Base-by-base conservation (phyloP, 1,140 invertebrate genomes). In the Cydia amplana region DNA sequence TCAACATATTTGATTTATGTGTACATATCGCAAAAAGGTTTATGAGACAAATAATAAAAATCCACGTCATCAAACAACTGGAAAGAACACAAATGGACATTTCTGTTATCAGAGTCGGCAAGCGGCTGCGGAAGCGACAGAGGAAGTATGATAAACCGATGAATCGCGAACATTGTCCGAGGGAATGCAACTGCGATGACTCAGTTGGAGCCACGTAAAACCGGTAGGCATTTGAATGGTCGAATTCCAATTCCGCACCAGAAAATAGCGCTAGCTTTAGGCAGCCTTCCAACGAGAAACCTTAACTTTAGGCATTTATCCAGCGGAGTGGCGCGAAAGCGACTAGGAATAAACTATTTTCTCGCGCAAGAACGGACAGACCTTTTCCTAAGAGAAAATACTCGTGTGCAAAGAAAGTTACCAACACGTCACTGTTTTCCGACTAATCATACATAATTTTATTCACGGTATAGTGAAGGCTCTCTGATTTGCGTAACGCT, bases 71-170 rank as follows among this genome's bases (percentile, higher is more conserved):
- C 20, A 60, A n/a, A 18, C 2, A 23, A 60, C 55, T 0, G 55
- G 55, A 23, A 60, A 40, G 28, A 67, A 67, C 23, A 28, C 7
- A 64, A 10, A 63, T 77, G 60, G 75, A 79, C 74, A 76, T 64
- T 32, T n/a, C 78, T 70, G 80, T 84, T 90, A 90, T 91, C 89
- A 78, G 73, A 77, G 74, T 67, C 73, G 78, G 76, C 77, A 78
- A 78, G 77, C 75, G 79, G 75, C 25, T 78, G 82, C 89, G 90
- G 90, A 92, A 91, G 82, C 80, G 80, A 51, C 77, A 84, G 79
- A 88, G 90, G 90, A 92, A 89, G 83, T 78, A 63, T 83, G 89
- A 91, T 92, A 90, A 82, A 83, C 76, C 80, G 76, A 81, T 87
- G 84, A 86, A 82, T 85, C 79, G 85, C 79, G 72, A 82, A 82